Evolutionary conservation across 2,797 vertebrate genomes (phyloP), one percentile per base, ranked within the genome.

Genomic region (Melanotaenia nigrans): DNA sequence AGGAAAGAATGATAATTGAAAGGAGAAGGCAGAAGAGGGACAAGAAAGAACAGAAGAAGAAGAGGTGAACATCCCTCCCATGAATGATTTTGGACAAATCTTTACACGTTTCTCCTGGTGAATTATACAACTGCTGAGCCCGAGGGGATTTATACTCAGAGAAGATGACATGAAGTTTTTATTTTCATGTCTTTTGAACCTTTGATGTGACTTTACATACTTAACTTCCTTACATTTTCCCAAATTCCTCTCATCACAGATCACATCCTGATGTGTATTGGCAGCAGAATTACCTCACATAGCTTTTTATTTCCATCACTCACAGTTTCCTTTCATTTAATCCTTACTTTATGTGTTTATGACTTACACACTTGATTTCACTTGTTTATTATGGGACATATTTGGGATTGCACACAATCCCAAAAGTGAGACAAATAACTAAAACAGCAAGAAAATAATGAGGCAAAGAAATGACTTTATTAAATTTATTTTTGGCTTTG

Each of bases 381-480:
- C 40, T 18, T 5, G 14, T 42, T 16, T 42, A 42, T 42, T 42
- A 42, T 16, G 16, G 40, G 4, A 42, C 40, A 42, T 20, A 12
- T 42, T 42, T 16, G 28, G 8, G 18, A 18, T 20, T 14, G 5
- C 42, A 45, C 16, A 45, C 16, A 8, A 42, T 42, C 13, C 9
- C 3, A 33, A 35, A 40, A 51, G 47, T 20, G 40, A 59, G 49
- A 13, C 51, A 36, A 16, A 36, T 24, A 38, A 25, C 20, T 18
- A 13, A 0, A 11, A 53, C 32, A 65, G 9, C 24, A 61, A 63
- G 16, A 6, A 47, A 70, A 66, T 35, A 73, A 67, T 38, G 13
- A 66, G 25, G 24, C 16, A 36, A 54, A 51, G 18, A 38, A 64
- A 61, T 71, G 16, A 55, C 20, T 61, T 61, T 30, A 6, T 30